Base-by-base conservation (phyloP, 2,797 vertebrate species). In the Merluccius polli region DNA sequence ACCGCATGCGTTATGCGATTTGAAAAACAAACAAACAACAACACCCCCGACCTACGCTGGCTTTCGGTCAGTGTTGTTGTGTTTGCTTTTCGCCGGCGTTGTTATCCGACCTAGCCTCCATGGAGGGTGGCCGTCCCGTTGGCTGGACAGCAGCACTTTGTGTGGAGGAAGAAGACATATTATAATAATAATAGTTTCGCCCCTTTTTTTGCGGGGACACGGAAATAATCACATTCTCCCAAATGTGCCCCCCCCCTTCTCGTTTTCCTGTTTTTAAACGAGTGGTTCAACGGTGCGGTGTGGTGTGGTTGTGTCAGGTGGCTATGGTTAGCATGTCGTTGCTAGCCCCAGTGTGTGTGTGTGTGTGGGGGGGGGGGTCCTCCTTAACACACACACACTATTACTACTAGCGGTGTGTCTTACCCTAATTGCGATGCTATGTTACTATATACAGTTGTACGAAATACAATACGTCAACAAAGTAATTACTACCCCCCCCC, bases 71-170 rank as follows among this genome's bases (percentile, higher is more conserved):
- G n/a, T n/a, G n/a, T n/a, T n/a, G n/a, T n/a, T n/a, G n/a, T 65
- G 9, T 27, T 65, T 65, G 59, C 27, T 65, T 27, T 3, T 1
- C 4, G 44, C 52, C n/a, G 72, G 87, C 86, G n/a, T 91, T 91
- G 90, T 85, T 87, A n/a, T 70, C 24, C 44, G 48, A 75, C 76
- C n/a, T 81, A 81, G 79, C 87, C 75, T 7, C 77, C 44, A 8
- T 85, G 77, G 76, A 74, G 78, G n/a, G 71, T 41, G 69, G 67
- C 44, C 70, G 73, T 82, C 59, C 11, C 12, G n/a, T 65, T n/a
- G n/a, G 59, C 24, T 65, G 9, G 52, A 59, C 52, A 59, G 24
- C 52, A 59, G 52, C 52, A 59, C 21, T 59, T 59, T 59, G 21
- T 24, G n/a, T n/a, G n/a, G n/a, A n/a, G 9, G 18, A 48, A 48